Evolutionary conservation across 2,888 invertebrate species (phyloP), one percentile per base, ranked within the genome.

Genomic region (Stenodera caucasica): DNA sequence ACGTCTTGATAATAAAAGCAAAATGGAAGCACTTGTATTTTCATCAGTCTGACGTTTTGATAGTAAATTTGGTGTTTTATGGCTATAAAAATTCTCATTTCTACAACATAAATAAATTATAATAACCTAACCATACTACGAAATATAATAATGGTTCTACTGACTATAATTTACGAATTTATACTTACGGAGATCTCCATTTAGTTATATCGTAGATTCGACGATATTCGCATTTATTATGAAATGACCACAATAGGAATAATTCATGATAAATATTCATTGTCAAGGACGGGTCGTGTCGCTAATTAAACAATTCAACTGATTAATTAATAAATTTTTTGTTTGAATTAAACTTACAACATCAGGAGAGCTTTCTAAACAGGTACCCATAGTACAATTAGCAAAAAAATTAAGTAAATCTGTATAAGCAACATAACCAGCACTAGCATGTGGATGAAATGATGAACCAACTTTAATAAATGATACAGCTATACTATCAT

Each of bases 321-420:
- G 1, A 12, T 32, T 52, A 26, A 52, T 32, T 18, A 52, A 52
- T 29, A 30, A 6, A 0, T 11, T 15, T 32, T 26, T 14, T n/a
- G 8, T 2, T 26, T 4, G 52, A 30, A 30, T 11, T 37, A 56
- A 64, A 80, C 79, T 75, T 80, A 83, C 83, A 64, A 77, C 67
- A 68, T 82, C 77, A 49, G 86, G 85, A 69, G 84, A 82, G 54
- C 80, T 81, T 55, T 85, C 83, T 75, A 90, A 82, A 76, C 87
- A 89, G 59, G 86, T 84, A 58, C 92, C 92, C 74, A 88, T 85
- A 5, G 92, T 92, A 18, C 91, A 90, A 60, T 85, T 84, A 37
- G 92, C 85, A 67, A 92, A 84, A 77, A 91, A 92, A 73, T 87
- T 84, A 80, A 92, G 83, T 57, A 92, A 81, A 75, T 92, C 91